Evolutionary conservation across 2,113 vertebrate genomes (phyloP).

Genomic region (Brachyistius frenatus): DNA sequence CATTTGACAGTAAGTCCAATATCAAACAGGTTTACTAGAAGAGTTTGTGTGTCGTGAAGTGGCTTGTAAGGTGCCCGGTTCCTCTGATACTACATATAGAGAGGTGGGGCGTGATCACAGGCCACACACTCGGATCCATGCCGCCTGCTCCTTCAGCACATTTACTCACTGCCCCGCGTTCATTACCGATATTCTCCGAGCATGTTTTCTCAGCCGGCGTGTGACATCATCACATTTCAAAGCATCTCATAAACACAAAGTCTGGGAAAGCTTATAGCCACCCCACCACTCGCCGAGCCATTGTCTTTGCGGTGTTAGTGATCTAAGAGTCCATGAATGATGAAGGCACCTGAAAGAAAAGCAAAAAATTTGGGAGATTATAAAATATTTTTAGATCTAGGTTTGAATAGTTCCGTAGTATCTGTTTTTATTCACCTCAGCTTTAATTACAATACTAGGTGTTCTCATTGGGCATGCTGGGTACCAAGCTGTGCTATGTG

Average conservation of each 20-base stretch:
- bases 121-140: constrained; percentile 54
- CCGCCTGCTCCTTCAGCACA: constrained; percentile 24
- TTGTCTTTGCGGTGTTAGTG: constrained; percentile 61
- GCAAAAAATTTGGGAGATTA: constrained; percentile 4
- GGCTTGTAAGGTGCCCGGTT: constrained; percentile 4
- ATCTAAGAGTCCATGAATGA: constrained; percentile 43
- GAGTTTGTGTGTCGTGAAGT: constrained; percentile 18
- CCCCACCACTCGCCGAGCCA: constrained; percentile 16
- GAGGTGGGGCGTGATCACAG: constrained; percentile 33
- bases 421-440: constrained; percentile 29
- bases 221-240: constrained; percentile 77
- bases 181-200: constrained; percentile 57
- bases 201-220: constrained; percentile 77
- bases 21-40: neutral
- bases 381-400: neutral
- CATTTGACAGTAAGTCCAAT: neutral
- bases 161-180: constrained; percentile 42
- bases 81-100: constrained; percentile 8
- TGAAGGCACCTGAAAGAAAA: constrained; percentile 35
- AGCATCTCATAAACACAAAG: constrained; percentile 70
- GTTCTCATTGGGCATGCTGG: neutral
- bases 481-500: constrained; percentile 35
- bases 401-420: constrained; percentile 3
- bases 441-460: constrained; percentile 2
- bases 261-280: constrained; percentile 61